Conservation (phyloP, 2,113 vertebrate species). For the Sitta europaea region DNA sequence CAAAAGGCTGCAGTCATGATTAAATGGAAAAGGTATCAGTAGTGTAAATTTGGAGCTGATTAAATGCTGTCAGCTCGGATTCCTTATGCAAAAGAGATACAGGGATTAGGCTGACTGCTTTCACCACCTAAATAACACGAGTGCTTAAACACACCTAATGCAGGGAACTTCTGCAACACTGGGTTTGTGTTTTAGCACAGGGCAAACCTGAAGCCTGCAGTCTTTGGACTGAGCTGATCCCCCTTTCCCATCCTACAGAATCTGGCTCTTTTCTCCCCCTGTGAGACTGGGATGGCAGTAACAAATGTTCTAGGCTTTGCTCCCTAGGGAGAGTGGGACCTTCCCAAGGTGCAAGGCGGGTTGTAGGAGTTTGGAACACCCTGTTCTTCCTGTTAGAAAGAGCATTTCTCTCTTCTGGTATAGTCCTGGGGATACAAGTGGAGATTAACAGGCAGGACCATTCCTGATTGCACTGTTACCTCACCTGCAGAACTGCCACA, state of each 20-base stretch:
- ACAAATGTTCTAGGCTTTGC: not conserved
- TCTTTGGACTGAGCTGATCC: not conserved
- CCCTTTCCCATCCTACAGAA: not conserved
- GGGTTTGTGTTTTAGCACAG: not conserved
- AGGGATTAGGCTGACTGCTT: constrained; percentile 20
- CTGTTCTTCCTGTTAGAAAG: not conserved
- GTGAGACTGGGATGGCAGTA: not conserved
- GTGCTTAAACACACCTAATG: not conserved
- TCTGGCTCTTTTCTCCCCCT: not conserved
- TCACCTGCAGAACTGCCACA: not conserved
- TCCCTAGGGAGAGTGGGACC: not conserved
- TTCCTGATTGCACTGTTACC: not conserved
- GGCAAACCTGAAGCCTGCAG: not conserved
- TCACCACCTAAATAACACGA: not conserved
- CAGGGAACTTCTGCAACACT: not conserved
- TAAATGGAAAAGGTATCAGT: constrained; percentile 58
- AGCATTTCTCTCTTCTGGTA: not conserved
- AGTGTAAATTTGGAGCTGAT: constrained; percentile 67
- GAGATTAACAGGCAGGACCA: not conserved
- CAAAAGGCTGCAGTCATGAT: constrained; percentile 32
- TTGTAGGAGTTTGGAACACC: not conserved
- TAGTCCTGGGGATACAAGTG: not conserved
- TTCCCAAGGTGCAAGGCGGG: not conserved
- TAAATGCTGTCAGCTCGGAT: constrained; percentile 51
- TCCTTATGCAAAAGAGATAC: constrained; percentile 31